These are phyloP conservation scores for Poeciliopsis prolifica DNA, from an alignment of 2,113 vertebrate species.

Conservation along the genomic window DNA sequence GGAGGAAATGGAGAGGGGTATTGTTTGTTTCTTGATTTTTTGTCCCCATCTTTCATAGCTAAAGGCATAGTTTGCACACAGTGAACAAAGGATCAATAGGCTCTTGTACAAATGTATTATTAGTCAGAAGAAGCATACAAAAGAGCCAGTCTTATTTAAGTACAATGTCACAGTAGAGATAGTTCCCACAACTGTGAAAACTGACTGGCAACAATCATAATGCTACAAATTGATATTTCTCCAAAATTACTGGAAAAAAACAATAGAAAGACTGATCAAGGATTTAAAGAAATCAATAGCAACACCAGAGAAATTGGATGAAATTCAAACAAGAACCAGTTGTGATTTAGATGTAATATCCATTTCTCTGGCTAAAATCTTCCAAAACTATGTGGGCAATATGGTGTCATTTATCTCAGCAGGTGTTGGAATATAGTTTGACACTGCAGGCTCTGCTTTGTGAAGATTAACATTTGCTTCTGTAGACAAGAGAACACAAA, in stretches of 20 bases:
- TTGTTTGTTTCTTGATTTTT: no score
- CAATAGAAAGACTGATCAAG: no score
- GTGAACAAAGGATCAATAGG: not conserved
- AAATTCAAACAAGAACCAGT: not conserved
- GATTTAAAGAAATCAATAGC: not conserved
- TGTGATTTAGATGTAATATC: not conserved
- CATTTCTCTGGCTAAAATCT: not conserved
- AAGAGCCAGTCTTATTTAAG: not conserved
- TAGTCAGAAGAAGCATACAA: not conserved
- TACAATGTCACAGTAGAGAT: not conserved
- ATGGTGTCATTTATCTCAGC: conserved; percentile 11
- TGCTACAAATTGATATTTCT: not conserved
- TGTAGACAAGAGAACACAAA: not conserved
- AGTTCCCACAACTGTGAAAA: not conserved
- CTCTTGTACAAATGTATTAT: not conserved
- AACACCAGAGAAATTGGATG: not conserved
- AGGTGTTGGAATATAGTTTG: conserved; percentile 30
- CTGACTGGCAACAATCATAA: not conserved
- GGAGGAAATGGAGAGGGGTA: no score
- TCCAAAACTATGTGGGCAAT: no score
- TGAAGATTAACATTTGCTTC: conserved; percentile 13
- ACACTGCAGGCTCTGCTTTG: not conserved
- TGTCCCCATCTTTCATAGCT: not conserved
- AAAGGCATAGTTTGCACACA: not conserved
- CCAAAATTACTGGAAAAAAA: not conserved